These are phyloP conservation scores for Chrysolina oricalcia DNA, from an alignment of 2,888 invertebrate genomes.

Conservation along the genomic window DNA sequence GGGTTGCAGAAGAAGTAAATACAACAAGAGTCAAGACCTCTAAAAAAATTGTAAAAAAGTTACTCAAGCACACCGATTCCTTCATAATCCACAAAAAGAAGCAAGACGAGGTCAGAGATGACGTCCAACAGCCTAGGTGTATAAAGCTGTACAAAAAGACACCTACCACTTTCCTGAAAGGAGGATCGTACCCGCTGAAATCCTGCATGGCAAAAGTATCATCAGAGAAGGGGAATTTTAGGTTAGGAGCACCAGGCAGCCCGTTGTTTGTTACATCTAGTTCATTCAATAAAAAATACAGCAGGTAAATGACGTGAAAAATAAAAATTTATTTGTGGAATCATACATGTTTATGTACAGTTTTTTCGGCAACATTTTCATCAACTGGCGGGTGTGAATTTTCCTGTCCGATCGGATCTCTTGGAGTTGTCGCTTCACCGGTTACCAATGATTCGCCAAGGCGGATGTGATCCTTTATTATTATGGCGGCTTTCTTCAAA, in stretches of 20 bases:
- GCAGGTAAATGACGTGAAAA: conserved; percentile 2
- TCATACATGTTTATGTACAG: conserved; percentile 20
- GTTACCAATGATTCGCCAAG: conserved; percentile 64
- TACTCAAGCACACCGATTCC: conserved; percentile 65
- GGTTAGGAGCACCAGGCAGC: conserved; percentile 60
- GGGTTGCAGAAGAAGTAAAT: not conserved
- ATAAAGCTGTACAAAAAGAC: conserved; percentile 61
- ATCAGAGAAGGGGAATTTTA: conserved; percentile 54
- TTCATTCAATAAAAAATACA: conserved; percentile 40
- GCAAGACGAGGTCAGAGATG: conserved; percentile 58
- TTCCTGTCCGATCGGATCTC: not conserved
- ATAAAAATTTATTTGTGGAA: conserved; percentile 17
- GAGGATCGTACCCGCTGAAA: conserved; percentile 63
- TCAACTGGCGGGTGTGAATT: not conserved
- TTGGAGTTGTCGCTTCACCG: conserved; percentile 54
- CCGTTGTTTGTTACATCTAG: conserved; percentile 58
- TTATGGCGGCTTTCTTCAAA: conserved; percentile 61
- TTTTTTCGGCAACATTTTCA: not conserved
- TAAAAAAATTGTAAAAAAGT: conserved; percentile 24
- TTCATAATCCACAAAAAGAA: conserved; percentile 63
- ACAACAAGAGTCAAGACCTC: not conserved
- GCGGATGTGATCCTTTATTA: conserved; percentile 62
- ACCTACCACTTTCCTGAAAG: conserved; percentile 54
- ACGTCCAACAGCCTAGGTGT: conserved; percentile 64
- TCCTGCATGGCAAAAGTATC: conserved; percentile 59